Evolutionary conservation across 2,888 invertebrate genomes (phyloP).

Genomic region (Muschampia plurimacula): DNA sequence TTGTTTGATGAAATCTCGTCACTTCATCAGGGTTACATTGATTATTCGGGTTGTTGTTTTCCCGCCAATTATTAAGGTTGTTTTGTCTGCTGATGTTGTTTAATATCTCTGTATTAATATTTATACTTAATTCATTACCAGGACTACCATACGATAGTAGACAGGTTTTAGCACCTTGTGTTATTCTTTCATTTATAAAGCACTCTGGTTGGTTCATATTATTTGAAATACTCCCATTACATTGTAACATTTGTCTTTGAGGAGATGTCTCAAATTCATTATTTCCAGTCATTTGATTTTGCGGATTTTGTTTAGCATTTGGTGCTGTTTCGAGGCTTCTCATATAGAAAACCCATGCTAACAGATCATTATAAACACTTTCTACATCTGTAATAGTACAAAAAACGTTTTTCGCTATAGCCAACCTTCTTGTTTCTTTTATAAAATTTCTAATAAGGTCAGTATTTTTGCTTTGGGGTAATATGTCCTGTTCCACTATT

Average conservation of each 20-base stretch:
- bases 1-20: neutral
- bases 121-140: neutral
- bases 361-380: neutral
- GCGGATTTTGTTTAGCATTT: neutral
- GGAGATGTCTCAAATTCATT: neutral
- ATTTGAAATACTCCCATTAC: neutral
- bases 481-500: neutral
- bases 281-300: neutral
- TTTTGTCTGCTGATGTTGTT: neutral
- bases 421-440: neutral
- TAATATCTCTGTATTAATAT: neutral
- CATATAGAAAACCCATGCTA: neutral
- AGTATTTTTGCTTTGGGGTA: neutral
- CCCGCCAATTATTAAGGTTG: neutral
- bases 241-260: neutral
- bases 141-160: slow-evolving; percentile 3
- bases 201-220: neutral
- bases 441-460: neutral
- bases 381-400: neutral
- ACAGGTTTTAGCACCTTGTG: neutral
- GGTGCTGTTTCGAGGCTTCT: neutral
- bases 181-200: neutral
- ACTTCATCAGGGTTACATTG: neutral
- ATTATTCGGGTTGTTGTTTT: neutral
- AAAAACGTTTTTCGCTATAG: neutral